These are phyloP conservation scores for Capitella teleta DNA, from an alignment of 1,140 invertebrate genomes.

Conservation along the genomic window DNA sequence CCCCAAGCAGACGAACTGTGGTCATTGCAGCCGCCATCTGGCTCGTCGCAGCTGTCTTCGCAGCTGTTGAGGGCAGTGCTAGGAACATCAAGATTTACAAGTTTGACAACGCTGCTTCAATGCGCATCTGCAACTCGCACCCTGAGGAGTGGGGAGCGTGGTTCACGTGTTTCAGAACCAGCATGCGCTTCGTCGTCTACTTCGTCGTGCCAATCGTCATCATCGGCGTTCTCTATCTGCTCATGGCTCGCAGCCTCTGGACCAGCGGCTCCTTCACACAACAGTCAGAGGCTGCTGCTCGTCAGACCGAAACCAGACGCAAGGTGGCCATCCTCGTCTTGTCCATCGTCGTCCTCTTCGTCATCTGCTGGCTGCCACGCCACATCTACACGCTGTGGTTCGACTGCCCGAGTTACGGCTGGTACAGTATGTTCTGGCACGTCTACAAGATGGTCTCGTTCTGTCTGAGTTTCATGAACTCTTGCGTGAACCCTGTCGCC, in stretches of 20 bases:
- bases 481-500: slow-evolving; percentile 79
- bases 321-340: slow-evolving; percentile 84
- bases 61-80: slow-evolving; percentile 13
- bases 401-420: slow-evolving; percentile 63
- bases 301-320: slow-evolving; percentile 62
- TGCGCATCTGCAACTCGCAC: slow-evolving; percentile 45
- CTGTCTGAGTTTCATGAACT: slow-evolving; percentile 58
- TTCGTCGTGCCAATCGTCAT: slow-evolving; percentile 3
- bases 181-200: slow-evolving; percentile 3
- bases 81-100: too few species aligned
- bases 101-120: slow-evolving; percentile 38
- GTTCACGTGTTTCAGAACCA: background rate
- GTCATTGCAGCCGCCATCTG: slow-evolving; percentile 61
- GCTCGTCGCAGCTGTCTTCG: slow-evolving; percentile 57
- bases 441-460: slow-evolving; percentile 72
- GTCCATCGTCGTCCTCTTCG: slow-evolving; percentile 78
- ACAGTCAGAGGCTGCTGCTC: slow-evolving; percentile 35
- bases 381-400: slow-evolving; percentile 84
- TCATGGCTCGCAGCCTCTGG: slow-evolving; percentile 5
- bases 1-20: slow-evolving; percentile 18
- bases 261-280: background rate
- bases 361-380: slow-evolving; percentile 74
- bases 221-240: slow-evolving; percentile 1
- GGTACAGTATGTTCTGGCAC: slow-evolving; percentile 80
- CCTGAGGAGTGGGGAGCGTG: background rate